Evolutionary conservation across 2,797 vertebrate genomes (phyloP), one percentile per base, ranked within the genome.

Genomic region (Fratercula arctica): DNA sequence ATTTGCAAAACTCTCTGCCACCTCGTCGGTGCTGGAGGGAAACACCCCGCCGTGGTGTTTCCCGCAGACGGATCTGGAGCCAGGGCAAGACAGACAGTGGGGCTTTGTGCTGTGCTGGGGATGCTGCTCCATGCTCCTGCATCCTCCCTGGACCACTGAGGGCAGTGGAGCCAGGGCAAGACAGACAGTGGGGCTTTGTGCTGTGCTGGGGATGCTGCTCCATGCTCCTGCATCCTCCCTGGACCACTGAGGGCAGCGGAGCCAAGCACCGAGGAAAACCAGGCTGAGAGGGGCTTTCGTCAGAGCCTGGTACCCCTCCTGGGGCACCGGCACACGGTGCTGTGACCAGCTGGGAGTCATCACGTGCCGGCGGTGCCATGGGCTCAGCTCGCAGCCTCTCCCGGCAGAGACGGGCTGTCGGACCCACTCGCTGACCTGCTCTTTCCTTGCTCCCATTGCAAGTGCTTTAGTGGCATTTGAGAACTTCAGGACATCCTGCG

Each of bases 341-440:
- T 69, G 75, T 31, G 64, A 68, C 68, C 5, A 1, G 3, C 48
- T 2, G 3, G 75, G 75, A 15, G 67, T 51, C 7, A 4, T 45
- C 53, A 0, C 1, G 11, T n/a, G 28, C 54, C 1, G 0, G 39
- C 2, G 2, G n/a, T 80, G 56, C 68, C 5, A 3, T 0, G 1
- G 57, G 61, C 66, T 70, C 48, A 0, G 2, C 53, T 12, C 1
- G 0, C 53, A 35, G 54, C 45, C 37, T 72, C 26, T 78, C 45
- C 45, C 2, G 5, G 31, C 45, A 57, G 29, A 76, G 14, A 31
- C 0, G 0, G 41, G 35, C 41, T 6, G 6, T 21, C 0, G 0
- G 72, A 48, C 26, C 20, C 25, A 2, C 33, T 50, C 0, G 0
- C 39, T 60, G 64, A 43, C 45, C 51, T 45, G 17, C 6, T 48